phyloP scores from a whole-genome alignment of 1,140 invertebrate species.

The Argopecten irradians region DNA sequence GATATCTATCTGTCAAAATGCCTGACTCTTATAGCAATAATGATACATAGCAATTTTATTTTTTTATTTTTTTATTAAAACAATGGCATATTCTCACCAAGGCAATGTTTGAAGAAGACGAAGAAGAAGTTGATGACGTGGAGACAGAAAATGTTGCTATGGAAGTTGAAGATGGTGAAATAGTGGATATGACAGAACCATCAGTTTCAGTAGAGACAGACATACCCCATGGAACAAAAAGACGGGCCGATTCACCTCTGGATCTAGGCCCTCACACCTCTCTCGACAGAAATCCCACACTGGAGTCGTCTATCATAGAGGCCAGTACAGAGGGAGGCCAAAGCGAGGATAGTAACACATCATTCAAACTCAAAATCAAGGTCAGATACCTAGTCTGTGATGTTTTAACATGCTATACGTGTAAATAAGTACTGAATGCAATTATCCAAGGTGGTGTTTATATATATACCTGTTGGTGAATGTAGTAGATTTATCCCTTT shows the following conservation, averaged over 20 bases:
- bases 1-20: too few species aligned
- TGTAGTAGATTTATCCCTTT: background rate
- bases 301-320: background rate
- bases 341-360: background rate
- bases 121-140: constrained; percentile 38
- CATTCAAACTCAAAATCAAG: constrained; percentile 5
- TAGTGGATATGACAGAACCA: background rate
- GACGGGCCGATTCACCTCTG: background rate
- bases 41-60: too few species aligned
- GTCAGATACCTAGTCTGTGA: background rate
- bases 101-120: constrained; percentile 62
- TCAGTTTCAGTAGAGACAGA: background rate
- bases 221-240: background rate
- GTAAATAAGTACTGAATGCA: background rate
- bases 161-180: constrained; percentile 22
- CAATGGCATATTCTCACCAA: background rate
- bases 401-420: background rate
- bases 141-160: constrained; percentile 30
- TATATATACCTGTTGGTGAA: background rate
- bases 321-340: background rate
- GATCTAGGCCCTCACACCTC: background rate
- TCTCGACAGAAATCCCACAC: background rate
- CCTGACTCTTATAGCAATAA: too few species aligned
- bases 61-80: too few species aligned
- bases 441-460: background rate